Evolutionary conservation across 2,888 invertebrate genomes (phyloP).

Genomic region (Malthinus flaveolus): DNA sequence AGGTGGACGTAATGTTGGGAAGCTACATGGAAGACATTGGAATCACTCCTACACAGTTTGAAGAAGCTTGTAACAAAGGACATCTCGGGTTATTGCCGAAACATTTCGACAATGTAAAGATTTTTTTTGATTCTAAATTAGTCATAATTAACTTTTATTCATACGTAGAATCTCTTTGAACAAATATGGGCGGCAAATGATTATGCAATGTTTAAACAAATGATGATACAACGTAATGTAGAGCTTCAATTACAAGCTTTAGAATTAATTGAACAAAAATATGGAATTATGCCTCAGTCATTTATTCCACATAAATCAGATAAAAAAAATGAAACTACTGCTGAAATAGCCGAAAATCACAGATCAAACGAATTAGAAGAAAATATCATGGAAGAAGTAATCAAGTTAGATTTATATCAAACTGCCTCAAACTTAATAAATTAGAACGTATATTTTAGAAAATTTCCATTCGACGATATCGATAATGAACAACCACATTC

Average conservation of each 20-base stretch:
- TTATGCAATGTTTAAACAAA: conserved; percentile 82
- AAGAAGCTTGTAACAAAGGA: conserved; percentile 70
- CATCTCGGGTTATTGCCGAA: conserved; percentile 53
- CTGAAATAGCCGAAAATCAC: conserved; percentile 45
- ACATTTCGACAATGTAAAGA: conserved; percentile 60
- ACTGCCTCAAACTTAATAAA: background rate
- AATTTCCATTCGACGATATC: conserved; percentile 42
- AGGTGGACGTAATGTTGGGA: conserved; percentile 88
- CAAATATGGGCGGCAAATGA: conserved; percentile 94
- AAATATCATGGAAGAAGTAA: conserved; percentile 54
- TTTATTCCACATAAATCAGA: conserved; percentile 55
- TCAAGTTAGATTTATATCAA: conserved; percentile 43
- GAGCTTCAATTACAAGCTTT: conserved; percentile 88
- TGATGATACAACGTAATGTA: conserved; percentile 93
- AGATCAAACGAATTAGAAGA: conserved; percentile 50
- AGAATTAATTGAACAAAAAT: conserved; percentile 80
- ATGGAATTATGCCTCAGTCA: conserved; percentile 68
- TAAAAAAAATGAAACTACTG: conserved; percentile 21
- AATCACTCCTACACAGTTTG: conserved; percentile 85
- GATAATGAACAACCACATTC: conserved; percentile 17
- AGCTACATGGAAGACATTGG: conserved; percentile 93
- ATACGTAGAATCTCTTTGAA: conserved; percentile 62
- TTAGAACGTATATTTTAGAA: conserved; percentile 36
- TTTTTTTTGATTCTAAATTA: background rate
- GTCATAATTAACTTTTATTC: too few relatives aligned